Evolutionary conservation across 2,113 vertebrate species (phyloP), one percentile per base, ranked within the genome.

Genomic region (Nettapus auritus): DNA sequence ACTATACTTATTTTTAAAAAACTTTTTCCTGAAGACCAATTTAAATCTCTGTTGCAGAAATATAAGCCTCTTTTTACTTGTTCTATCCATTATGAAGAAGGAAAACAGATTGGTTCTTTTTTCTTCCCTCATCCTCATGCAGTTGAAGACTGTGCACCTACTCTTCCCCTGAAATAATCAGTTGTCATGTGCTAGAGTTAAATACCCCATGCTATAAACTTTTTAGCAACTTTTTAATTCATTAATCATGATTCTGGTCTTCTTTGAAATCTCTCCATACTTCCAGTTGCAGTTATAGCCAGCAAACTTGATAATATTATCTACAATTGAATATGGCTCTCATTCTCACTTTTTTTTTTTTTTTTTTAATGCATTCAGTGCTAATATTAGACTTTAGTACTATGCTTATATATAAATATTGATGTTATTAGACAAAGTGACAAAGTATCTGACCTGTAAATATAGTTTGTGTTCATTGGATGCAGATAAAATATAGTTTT

Each of bases 1-100:
- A 56, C 63, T 71, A 16, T 16, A 20, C 20, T 89, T 92, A 78
- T 55, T 82, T 82, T 87, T 38, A 63, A 44, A 79, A 91, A 81
- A 19, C 40, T 83, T 66, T 85, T 91, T 82, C 44, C 79, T 68
- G 70, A 82, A 55, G 67, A 48, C 57, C 68, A 42, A 48, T 57
- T 85, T 56, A 71, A 89, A 85, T 79, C 50, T 57, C 33, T 77
- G 0, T 82, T 90, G 84, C 71, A 73, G 29, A 88, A 89, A 31
- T 86, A n/a, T 44, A 73, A 90, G 19, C 44, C 14, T 82, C 44
- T 82, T 75, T 29, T 9, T 78, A 28, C n/a, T 91, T 91, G 25
- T 74, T 91, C 26, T 53, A 16, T 85, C 66, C 40, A 48, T 17
- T 66, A 29, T 23, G 70, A 74, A 70, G 76, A 69, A 73, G 33